Percentiles rank a stretch among this genome's conserved stretches.
phyloP scores from a whole-genome alignment of 2,113 vertebrate genomes.

The Oceanites oceanicus region DNA sequence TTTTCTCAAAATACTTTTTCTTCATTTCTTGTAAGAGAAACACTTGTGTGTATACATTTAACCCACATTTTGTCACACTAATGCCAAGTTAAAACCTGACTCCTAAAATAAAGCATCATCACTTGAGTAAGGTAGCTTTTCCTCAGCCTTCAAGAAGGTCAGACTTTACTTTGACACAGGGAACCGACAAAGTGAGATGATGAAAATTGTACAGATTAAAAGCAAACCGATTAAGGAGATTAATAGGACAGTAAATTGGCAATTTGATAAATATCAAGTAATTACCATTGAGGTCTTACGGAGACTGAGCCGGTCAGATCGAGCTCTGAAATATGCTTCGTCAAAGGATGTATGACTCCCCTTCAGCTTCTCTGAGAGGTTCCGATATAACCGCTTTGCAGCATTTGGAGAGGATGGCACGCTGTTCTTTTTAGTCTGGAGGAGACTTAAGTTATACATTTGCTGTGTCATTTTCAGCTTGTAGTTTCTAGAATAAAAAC shows the following conservation, averaged over 20 bases:
- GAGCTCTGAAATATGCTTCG: slow-evolving; percentile 87
- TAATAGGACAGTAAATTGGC: not conserved
- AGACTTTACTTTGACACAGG: not conserved
- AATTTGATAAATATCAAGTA: not conserved
- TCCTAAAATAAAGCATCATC: not conserved
- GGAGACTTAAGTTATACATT: slow-evolving; percentile 92
- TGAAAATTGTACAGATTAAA: not conserved
- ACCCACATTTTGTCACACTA: not conserved
- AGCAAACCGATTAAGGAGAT: not conserved
- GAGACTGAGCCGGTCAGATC: slow-evolving; percentile 86
- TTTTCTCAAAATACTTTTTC: not conserved
- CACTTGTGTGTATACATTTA: not conserved
- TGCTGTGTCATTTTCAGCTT: slow-evolving; percentile 87
- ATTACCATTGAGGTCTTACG: slow-evolving; percentile 87
- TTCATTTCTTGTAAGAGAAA: not conserved
- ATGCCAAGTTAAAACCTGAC: not conserved
- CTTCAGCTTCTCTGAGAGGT: slow-evolving; percentile 94
- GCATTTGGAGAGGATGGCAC: slow-evolving; percentile 90
- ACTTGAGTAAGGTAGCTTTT: not conserved
- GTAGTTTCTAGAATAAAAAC: slow-evolving; percentile 69
- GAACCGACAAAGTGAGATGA: not conserved
- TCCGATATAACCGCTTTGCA: slow-evolving; percentile 93
- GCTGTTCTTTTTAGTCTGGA: slow-evolving; percentile 83
- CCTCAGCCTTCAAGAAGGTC: not conserved
- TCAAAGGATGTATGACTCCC: slow-evolving; percentile 93